Percentiles rank a stretch among this genome's conserved stretches.
These are phyloP conservation scores for Cephalopachus bancanus DNA, from an alignment of 2,797 vertebrate species.

Conservation along the genomic window DNA sequence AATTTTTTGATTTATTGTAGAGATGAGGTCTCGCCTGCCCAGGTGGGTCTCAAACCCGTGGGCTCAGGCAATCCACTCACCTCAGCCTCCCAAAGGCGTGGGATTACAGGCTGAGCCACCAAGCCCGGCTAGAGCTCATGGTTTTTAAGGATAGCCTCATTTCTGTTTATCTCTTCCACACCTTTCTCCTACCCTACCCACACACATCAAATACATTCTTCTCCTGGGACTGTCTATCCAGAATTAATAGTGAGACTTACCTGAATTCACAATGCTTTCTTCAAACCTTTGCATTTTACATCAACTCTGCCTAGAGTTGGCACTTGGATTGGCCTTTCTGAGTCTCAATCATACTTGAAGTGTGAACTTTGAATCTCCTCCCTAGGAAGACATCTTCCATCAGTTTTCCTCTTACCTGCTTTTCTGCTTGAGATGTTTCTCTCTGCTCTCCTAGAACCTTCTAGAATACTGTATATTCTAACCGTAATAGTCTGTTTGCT, in stretches of 20 bases:
- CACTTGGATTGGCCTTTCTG: not conserved
- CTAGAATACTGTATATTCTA: not conserved
- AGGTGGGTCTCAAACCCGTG: no score
- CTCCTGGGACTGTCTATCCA: not conserved
- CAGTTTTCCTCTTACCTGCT: not conserved
- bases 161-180: not conserved
- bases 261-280: not conserved
- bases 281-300: not conserved
- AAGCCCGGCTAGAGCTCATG: no score
- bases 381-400: not conserved
- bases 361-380: not conserved
- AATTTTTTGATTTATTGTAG: no score
- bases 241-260: not conserved
- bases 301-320: not conserved
- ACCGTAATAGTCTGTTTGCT: not conserved
- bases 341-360: not conserved
- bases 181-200: not conserved
- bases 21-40: no score
- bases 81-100: no score
- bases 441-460: not conserved
- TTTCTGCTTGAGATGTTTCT: constrained; percentile 2
- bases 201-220: not conserved
- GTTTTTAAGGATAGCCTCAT: not conserved
- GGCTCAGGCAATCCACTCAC: no score
- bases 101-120: no score